phyloP scores from a whole-genome alignment of 2,113 vertebrate genomes.

The Phaetusa simplex region DNA sequence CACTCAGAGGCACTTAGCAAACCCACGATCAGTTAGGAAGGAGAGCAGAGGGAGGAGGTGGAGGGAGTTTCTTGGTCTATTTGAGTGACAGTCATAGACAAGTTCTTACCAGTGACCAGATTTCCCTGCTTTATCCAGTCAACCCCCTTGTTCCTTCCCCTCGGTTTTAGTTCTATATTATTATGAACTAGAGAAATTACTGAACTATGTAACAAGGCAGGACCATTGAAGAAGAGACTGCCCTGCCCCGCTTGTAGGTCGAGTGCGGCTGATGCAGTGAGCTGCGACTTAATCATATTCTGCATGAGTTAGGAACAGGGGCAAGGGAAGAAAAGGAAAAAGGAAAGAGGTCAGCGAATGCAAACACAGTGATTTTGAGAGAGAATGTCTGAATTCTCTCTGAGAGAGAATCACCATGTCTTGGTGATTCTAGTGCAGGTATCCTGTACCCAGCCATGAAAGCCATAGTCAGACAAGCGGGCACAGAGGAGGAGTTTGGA shows the following conservation, averaged over 20 bases:
- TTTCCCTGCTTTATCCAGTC: not conserved
- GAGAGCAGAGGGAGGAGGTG: not conserved
- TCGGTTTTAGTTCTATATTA: not conserved
- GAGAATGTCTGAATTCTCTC: not conserved
- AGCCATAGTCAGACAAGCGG: constrained; percentile 61
- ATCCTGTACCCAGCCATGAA: constrained; percentile 74
- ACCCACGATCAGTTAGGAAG: not conserved
- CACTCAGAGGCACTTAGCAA: not conserved
- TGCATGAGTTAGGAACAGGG: not conserved
- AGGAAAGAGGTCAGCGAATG: not conserved
- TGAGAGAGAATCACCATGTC: not conserved
- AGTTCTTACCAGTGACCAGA: not conserved
- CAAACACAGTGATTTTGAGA: not conserved
- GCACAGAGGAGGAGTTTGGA: constrained; percentile 71
- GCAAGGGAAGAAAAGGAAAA: not conserved
- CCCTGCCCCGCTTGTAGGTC: not conserved
- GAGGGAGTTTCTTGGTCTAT: not conserved
- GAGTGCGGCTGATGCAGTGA: not conserved
- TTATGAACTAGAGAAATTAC: not conserved
- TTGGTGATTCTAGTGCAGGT: constrained; percentile 63
- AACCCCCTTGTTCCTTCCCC: not conserved
- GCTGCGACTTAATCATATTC: not conserved
- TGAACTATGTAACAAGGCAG: not conserved
- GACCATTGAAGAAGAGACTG: not conserved
- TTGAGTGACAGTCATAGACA: not conserved